Evolutionary conservation across 2,113 vertebrate genomes (phyloP).

Genomic region (Ophiodon elongatus): DNA sequence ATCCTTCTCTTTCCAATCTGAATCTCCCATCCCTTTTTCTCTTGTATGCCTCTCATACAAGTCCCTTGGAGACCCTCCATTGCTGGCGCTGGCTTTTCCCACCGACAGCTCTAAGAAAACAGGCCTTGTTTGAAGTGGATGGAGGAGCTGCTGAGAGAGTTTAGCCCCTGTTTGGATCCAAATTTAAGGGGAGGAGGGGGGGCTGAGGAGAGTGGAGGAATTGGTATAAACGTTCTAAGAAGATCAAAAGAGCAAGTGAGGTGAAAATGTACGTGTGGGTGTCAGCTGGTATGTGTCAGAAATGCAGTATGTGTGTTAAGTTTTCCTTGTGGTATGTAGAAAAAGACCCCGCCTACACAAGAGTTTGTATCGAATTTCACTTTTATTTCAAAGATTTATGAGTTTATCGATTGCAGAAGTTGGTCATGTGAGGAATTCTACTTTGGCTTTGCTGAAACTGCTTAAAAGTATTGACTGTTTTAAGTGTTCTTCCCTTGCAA

Average conservation of each 20-base stretch:
- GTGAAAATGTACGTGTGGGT: slow-evolving; percentile 9
- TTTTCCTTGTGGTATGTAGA: background rate
- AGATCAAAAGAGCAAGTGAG: slow-evolving; percentile 37
- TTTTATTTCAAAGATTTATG: slow-evolving; percentile 35
- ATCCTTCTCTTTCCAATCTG: slow-evolving; percentile 63
- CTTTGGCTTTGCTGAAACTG: slow-evolving; percentile 22
- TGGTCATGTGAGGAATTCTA: slow-evolving; percentile 26
- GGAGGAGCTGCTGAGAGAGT: slow-evolving; percentile 67
- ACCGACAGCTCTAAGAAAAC: slow-evolving; percentile 81
- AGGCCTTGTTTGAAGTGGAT: slow-evolving; percentile 81
- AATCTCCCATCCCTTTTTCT: slow-evolving; percentile 66
- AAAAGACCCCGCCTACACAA: background rate
- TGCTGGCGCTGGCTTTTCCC: slow-evolving; percentile 72
- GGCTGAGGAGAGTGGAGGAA: slow-evolving; percentile 10
- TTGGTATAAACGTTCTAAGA: slow-evolving; percentile 26
- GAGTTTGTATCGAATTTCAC: slow-evolving; percentile 1
- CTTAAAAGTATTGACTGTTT: slow-evolving; percentile 38
- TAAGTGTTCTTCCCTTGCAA: slow-evolving; percentile 25
- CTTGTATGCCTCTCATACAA: slow-evolving; percentile 72
- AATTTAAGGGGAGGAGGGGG: slow-evolving; percentile 16
- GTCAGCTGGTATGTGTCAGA: background rate
- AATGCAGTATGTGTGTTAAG: background rate
- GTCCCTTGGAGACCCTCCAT: slow-evolving; percentile 74
- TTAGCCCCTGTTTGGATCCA: slow-evolving; percentile 66
- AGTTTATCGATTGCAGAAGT: slow-evolving; percentile 18